Evolutionary conservation across 1,140 invertebrate genomes (phyloP).

Genomic region (Lasioglossum albipes): DNA sequence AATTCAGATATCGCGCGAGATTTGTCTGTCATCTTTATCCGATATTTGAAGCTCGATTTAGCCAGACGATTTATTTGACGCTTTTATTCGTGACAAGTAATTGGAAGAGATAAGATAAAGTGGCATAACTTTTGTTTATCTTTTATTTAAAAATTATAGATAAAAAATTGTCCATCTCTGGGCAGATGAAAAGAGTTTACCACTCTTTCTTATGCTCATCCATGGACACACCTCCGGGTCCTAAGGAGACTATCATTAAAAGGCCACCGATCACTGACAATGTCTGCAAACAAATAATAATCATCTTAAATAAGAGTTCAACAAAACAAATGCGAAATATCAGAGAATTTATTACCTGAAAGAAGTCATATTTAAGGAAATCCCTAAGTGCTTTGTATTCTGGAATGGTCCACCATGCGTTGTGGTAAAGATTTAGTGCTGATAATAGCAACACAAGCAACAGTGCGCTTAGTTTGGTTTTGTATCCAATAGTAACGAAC

Average conservation of each 20-base stretch:
- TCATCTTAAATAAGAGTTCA: neutral
- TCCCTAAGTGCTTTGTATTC: constrained; percentile 96
- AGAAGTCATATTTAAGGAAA: constrained; percentile 99
- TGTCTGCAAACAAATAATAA: constrained; percentile 84
- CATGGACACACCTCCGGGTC: constrained; percentile 99
- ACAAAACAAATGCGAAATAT: constrained; percentile 10
- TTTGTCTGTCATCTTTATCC: too few relatives aligned
- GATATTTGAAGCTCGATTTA: too few relatives aligned
- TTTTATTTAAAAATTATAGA: too few relatives aligned
- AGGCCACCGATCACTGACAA: constrained; percentile 98
- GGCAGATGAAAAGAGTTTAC: constrained; percentile 81
- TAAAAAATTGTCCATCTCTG: too few relatives aligned
- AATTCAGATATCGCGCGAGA: too few relatives aligned
- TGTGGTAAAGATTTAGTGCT: constrained; percentile 97
- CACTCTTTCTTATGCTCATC: constrained; percentile 99
- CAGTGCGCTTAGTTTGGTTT: constrained; percentile 98
- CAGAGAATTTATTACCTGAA: constrained; percentile 86
- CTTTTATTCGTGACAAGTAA: too few relatives aligned
- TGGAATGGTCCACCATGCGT: constrained; percentile 98
- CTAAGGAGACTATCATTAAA: constrained; percentile 98
- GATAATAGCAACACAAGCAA: constrained; percentile 95
- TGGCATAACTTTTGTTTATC: too few relatives aligned
- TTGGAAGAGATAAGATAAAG: too few relatives aligned
- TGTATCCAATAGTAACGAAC: constrained; percentile 97
- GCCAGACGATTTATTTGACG: too few relatives aligned